Evolutionary conservation across 2,113 vertebrate genomes (phyloP), one percentile per base, ranked within the genome.

Genomic region (Poeciliopsis occidentalis): DNA sequence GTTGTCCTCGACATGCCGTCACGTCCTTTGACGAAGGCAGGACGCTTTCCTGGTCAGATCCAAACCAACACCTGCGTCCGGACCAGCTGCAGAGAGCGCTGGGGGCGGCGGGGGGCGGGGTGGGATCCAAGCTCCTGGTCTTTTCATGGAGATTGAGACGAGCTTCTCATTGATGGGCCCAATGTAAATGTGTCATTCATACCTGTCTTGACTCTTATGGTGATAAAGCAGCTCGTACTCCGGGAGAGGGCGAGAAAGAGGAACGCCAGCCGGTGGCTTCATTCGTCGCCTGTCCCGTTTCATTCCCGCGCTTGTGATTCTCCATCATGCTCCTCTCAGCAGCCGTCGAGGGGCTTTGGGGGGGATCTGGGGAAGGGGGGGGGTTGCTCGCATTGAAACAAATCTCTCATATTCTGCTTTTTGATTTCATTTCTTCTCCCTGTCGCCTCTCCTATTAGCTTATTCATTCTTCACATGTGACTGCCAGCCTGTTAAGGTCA

Each of bases 391-490:
- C 91, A 90, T 90, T 91, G 87, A 92, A 93, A 92, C 91, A 92
- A 90, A 94, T 94, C 92, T 90, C 92, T 94, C 92, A 94, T 94
- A 94, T 94, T 94, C 89, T 76, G 86, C 89, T 88, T 91, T 92
- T 93, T 93, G 89, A 91, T 93, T 93, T 92, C 91, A 90, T 90
- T 92, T 87, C 92, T 93, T 92, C 87, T 86, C 82, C 83, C 87
- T 79, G 88, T 90, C 87, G 87, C 90, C 89, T 89, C 89, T 82
- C 78, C 92, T 81, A 94, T 95, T 95, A 92, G 87, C 92, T 92
- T 93, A 91, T 95, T 94, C 94, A 94, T 94, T 95, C 93, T 94
- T 95, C 94, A 94, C 92, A 94, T 94, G 92, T 94, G 94, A 95
- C 93, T 93, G 93, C 91, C 88, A 87, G 74, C 87, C 87, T 91